Conservation (phyloP, 2,113 vertebrate genomes). For the Ptyas mucosa region DNA sequence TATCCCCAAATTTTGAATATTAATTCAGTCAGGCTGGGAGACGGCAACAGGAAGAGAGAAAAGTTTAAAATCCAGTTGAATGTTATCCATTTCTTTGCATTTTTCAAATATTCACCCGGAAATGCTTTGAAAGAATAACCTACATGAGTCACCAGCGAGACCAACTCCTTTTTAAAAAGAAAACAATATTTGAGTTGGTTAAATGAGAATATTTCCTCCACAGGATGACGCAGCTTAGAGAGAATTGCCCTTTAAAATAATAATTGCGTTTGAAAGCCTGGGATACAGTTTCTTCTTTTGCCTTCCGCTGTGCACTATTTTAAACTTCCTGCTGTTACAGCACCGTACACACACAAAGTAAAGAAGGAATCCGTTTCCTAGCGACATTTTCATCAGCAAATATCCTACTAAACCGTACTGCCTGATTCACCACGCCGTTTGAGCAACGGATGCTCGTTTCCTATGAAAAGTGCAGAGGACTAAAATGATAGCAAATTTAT, state of each 20-base stretch:
- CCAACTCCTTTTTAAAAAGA: neutral
- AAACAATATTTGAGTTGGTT: neutral
- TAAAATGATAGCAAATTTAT: neutral
- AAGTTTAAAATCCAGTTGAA: neutral
- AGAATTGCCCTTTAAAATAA: neutral
- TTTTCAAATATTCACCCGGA: neutral
- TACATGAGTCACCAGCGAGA: neutral
- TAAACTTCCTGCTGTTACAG: neutral
- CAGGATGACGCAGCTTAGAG: neutral
- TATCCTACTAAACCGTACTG: neutral
- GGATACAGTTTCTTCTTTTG: neutral
- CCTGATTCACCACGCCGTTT: neutral
- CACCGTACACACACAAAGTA: neutral
- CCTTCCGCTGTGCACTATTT: neutral
- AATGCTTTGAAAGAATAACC: neutral
- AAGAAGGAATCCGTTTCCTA: neutral
- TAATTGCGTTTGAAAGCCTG: neutral
- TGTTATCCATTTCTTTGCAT: neutral
- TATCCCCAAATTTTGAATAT: neutral
- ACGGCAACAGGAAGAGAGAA: neutral
- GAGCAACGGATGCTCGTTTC: neutral
- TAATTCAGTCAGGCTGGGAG: neutral
- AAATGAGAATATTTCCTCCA: neutral
- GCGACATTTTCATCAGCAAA: neutral
- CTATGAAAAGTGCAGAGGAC: neutral